Conservation (phyloP, 2,888 invertebrate species). For the Baronia brevicornis region DNA sequence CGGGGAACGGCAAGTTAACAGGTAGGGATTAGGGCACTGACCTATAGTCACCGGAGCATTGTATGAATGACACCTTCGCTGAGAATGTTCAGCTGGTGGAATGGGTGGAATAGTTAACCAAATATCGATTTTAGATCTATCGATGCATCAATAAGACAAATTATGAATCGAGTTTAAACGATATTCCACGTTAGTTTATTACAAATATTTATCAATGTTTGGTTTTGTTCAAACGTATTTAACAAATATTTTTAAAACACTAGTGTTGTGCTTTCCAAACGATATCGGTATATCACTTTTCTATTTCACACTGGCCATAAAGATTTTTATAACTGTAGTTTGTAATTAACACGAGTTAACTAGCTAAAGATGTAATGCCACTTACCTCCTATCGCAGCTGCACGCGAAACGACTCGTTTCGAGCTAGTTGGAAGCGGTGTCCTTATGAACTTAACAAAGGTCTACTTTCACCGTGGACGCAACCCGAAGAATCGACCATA, state of each 20-base stretch:
- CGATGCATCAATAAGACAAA: conserved; percentile 13
- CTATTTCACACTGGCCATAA: too few species aligned
- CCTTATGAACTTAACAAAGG: conserved; percentile 73
- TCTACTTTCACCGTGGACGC: conserved; percentile 69
- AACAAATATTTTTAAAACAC: conserved; percentile 10
- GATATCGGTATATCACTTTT: too few species aligned
- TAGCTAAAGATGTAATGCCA: conserved; percentile 49
- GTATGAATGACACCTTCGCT: conserved; percentile 50
- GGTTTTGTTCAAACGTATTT: background rate
- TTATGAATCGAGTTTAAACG: conserved; percentile 1
- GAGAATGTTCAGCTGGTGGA: conserved; percentile 35
- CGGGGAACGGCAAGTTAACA: conserved; percentile 57
- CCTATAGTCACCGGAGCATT: conserved; percentile 53
- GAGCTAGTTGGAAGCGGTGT: conserved; percentile 60
- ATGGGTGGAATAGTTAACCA: conserved; percentile 29
- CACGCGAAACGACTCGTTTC: conserved; percentile 60
- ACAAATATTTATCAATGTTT: background rate
- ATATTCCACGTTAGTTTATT: background rate
- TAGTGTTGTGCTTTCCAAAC: too few species aligned
- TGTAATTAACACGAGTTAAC: conserved; percentile 35
- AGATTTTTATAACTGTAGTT: conserved; percentile 54
- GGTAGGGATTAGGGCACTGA: conserved; percentile 70
- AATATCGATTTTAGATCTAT: conserved; percentile 27
- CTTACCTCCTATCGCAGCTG: conserved; percentile 63
- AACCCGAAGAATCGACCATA: conserved; percentile 60